Conservation (phyloP, 2,797 vertebrate genomes). For the Pangasius macronema region DNA sequence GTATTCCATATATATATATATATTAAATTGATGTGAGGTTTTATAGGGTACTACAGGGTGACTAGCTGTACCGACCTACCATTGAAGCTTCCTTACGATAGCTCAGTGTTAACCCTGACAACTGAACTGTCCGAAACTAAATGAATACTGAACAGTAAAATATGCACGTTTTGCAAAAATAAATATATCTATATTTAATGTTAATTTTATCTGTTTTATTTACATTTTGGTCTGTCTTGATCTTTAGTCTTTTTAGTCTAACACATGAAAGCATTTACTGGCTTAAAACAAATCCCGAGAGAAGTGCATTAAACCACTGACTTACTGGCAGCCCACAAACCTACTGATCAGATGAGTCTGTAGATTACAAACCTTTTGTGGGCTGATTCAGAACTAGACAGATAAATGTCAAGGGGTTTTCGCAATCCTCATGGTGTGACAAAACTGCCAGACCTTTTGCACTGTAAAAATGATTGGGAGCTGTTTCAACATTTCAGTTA, state of each 20-base stretch:
- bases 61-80: background rate
- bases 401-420: conserved; percentile 52
- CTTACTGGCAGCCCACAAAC: conserved; percentile 43
- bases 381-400: conserved; percentile 53
- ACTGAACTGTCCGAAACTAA: background rate
- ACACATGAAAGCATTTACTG: background rate
- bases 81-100: background rate
- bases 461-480: conserved; percentile 1
- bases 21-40: background rate
- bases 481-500: background rate
- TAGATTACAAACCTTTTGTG: conserved; percentile 31
- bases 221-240: background rate
- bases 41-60: background rate
- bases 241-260: background rate
- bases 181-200: background rate
- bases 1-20: too few relatives aligned
- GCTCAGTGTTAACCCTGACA: background rate
- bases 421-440: conserved; percentile 18
- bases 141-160: background rate
- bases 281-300: conserved; percentile 21
- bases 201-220: background rate
- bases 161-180: background rate
- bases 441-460: conserved; percentile 13
- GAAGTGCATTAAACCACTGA: conserved; percentile 12
- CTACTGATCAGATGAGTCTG: conserved; percentile 33